Conservation (phyloP, 2,888 invertebrate genomes). For the Subacronicta megacephala region DNA sequence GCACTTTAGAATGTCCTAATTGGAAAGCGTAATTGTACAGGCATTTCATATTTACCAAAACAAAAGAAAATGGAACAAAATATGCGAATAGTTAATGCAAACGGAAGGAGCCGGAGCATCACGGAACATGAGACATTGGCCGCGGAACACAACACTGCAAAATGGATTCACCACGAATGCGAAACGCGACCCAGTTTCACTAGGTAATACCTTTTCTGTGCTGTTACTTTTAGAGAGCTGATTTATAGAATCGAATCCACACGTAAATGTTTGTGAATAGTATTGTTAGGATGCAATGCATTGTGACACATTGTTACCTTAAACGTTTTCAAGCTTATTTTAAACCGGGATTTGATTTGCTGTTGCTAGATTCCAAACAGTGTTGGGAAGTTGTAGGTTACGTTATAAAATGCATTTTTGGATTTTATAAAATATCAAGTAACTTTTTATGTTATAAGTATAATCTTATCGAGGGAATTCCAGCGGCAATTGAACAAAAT, state of each 20-base stretch:
- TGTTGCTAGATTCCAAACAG: neutral
- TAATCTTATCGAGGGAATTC: too few relatives aligned
- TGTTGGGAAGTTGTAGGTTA: neutral
- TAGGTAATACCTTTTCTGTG: slow-evolving; percentile 62
- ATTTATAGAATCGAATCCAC: slow-evolving; percentile 53
- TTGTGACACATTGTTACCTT: slow-evolving; percentile 24
- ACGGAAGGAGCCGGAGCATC: slow-evolving; percentile 66
- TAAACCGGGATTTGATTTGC: slow-evolving; percentile 11
- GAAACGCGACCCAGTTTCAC: slow-evolving; percentile 74
- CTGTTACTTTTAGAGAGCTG: slow-evolving; percentile 54
- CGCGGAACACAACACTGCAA: slow-evolving; percentile 60
- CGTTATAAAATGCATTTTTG: neutral
- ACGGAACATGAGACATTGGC: slow-evolving; percentile 65
- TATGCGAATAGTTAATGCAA: slow-evolving; percentile 60
- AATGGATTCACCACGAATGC: slow-evolving; percentile 74
- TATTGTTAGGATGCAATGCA: slow-evolving; percentile 5
- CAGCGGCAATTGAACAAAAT: too few relatives aligned
- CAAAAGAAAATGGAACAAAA: slow-evolving; percentile 51
- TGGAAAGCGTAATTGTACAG: slow-evolving; percentile 34
- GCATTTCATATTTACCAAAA: slow-evolving; percentile 31
- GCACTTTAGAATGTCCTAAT: slow-evolving; percentile 23
- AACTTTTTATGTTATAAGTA: too few relatives aligned
- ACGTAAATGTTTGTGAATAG: slow-evolving; percentile 40
- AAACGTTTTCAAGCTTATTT: slow-evolving; percentile 23
- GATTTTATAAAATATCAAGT: too few relatives aligned